phyloP scores from a whole-genome alignment of 2,888 invertebrate genomes.

The Troides helena region DNA sequence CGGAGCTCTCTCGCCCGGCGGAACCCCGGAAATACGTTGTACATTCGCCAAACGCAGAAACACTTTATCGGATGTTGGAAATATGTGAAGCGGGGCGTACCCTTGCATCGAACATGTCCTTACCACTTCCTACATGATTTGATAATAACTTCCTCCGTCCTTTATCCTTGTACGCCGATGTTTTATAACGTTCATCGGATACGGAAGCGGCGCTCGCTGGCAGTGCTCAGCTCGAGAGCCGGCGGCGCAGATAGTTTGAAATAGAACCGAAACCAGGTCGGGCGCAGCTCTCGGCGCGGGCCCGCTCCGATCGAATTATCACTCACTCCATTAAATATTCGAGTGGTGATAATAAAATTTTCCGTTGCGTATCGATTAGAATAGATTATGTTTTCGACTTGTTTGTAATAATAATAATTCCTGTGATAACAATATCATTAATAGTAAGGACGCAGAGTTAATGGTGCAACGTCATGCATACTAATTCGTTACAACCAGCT shows the following conservation, averaged over 20 bases:
- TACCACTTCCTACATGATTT: slow-evolving; percentile 69
- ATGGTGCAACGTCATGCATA: slow-evolving; percentile 74
- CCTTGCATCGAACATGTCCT: slow-evolving; percentile 48
- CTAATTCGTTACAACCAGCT: slow-evolving; percentile 64
- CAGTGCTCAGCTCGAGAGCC: slow-evolving; percentile 9
- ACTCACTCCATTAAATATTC: slow-evolving; percentile 45
- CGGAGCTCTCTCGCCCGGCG: slow-evolving; percentile 46
- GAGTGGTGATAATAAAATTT: slow-evolving; percentile 49
- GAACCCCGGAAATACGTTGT: slow-evolving; percentile 37
- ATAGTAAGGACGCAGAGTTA: slow-evolving; percentile 78
- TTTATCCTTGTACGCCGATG: slow-evolving; percentile 68
- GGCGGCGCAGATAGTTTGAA: slow-evolving; percentile 49
- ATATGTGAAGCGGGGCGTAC: slow-evolving; percentile 38
- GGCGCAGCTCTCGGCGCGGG: slow-evolving; percentile 45
- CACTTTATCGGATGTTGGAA: slow-evolving; percentile 39
- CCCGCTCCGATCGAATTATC: slow-evolving; percentile 42
- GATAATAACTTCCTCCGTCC: slow-evolving; percentile 76
- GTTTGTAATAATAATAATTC: slow-evolving; percentile 74
- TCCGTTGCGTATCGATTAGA: slow-evolving; percentile 54
- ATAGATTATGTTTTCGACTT: slow-evolving; percentile 58
- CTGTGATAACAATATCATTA: slow-evolving; percentile 78
- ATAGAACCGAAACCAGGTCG: slow-evolving; percentile 63
- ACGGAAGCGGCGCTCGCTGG: slow-evolving; percentile 51
- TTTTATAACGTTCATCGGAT: slow-evolving; percentile 55
- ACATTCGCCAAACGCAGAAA: slow-evolving; percentile 37